These are phyloP conservation scores for Calliscelio sp. DNA, from an alignment of 2,888 invertebrate species.

Conservation along the genomic window DNA sequence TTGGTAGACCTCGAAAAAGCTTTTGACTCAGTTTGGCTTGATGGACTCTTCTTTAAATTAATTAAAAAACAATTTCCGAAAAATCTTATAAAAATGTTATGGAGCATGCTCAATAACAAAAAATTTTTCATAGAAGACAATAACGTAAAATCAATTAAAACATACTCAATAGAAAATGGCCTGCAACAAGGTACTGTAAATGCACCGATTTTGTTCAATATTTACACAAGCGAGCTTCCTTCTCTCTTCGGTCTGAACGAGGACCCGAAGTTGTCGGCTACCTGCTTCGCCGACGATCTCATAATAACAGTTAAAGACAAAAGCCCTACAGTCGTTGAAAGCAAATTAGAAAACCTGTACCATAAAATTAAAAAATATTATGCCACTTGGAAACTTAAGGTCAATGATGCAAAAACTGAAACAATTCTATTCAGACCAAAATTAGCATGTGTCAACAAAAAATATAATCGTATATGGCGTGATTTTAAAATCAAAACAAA, in stretches of 20 bases:
- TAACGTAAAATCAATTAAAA: background rate
- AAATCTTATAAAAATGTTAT: background rate
- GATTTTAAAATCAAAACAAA: slow-evolving; percentile 28
- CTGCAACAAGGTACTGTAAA: slow-evolving; percentile 65
- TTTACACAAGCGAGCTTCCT: slow-evolving; percentile 59
- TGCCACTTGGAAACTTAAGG: slow-evolving; percentile 61
- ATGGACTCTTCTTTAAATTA: slow-evolving; percentile 60
- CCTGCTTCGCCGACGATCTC: slow-evolving; percentile 65
- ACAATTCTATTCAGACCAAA: slow-evolving; percentile 64
- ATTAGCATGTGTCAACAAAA: background rate
- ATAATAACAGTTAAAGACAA: slow-evolving; percentile 43
- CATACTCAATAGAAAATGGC: slow-evolving; percentile 7
- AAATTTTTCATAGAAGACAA: background rate
- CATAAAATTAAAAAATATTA: slow-evolving; percentile 55
- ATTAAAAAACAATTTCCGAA: slow-evolving; percentile 53
- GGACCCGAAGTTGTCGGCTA: background rate
- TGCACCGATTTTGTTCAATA: slow-evolving; percentile 67
- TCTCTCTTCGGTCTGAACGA: slow-evolving; percentile 46
- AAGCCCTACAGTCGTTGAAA: background rate
- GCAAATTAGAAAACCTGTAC: slow-evolving; percentile 25
- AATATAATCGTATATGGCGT: slow-evolving; percentile 11
- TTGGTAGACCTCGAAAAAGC: background rate
- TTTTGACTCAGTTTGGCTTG: slow-evolving; percentile 54
- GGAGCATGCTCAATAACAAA: background rate
- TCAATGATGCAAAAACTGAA: slow-evolving; percentile 61